Conservation (phyloP, 2,888 invertebrate species). For the Pseudococcus jackbeardsleyi region DNA sequence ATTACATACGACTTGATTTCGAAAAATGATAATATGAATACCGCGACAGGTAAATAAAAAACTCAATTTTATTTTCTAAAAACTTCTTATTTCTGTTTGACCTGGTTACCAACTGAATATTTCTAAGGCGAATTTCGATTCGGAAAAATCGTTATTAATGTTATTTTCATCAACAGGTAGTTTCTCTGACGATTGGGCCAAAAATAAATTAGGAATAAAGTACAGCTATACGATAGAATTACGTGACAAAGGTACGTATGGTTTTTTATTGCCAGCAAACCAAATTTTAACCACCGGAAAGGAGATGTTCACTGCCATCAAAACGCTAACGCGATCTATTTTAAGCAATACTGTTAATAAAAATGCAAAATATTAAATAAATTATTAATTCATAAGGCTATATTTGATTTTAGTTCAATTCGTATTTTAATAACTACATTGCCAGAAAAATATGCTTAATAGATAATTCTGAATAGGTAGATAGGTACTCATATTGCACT, state of each 20-base stretch:
- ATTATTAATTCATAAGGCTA: neutral
- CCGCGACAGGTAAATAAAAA: conserved; percentile 67
- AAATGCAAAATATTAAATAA: conserved; percentile 9
- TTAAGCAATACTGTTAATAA: conserved; percentile 53
- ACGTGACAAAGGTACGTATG: conserved; percentile 85
- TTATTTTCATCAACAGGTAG: conserved; percentile 76
- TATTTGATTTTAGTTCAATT: neutral
- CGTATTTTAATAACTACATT: neutral
- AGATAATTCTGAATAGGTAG: too few species aligned
- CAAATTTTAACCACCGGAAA: conserved; percentile 82
- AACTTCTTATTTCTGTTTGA: neutral
- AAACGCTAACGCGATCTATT: conserved; percentile 74
- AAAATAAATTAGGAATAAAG: conserved; percentile 84
- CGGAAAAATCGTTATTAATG: neutral
- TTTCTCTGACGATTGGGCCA: conserved; percentile 89
- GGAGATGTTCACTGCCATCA: conserved; percentile 83
- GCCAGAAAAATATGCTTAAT: neutral
- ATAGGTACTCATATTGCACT: too few species aligned
- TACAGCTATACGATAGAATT: conserved; percentile 92
- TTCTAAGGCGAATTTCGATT: neutral
- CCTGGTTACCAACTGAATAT: too few species aligned
- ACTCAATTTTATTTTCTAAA: neutral
- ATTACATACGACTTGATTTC: conserved; percentile 68
- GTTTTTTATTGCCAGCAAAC: conserved; percentile 87
- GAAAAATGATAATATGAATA: conserved; percentile 67